Base-by-base conservation (phyloP, 1,140 invertebrate genomes). In the Drosophila bocqueti region DNA sequence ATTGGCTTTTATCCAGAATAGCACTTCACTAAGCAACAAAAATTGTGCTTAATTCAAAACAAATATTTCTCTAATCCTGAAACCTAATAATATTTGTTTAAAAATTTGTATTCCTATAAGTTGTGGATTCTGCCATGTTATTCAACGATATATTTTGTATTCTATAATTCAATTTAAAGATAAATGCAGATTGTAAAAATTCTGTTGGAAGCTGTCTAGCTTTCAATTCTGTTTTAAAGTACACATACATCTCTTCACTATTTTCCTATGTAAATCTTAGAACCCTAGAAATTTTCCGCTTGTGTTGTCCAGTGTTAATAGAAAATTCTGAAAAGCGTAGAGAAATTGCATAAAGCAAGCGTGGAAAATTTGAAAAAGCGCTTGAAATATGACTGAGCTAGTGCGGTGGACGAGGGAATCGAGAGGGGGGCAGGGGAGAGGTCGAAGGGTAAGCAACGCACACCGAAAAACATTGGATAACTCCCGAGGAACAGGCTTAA, bases 261-360 rank as follows among this genome's bases (percentile, higher is more conserved):
- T 24, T 24, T 24, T 24, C 24, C 3, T 24, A 24, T 2, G 29
- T 16, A 49, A 0, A 0, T 4, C 29, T 18, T 13, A 34, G 11
- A 55, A 38, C 18, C 52, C 52, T 38, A 24, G 0, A 49, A 1
- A 15, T 24, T 10, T 8, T 10, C 11, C 16, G 5, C 24, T 38
- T 78, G 54, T 57, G 81, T 49, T 50, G 73, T 4, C 21, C 18
- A 81, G 77, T 89, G 81, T 84, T 71, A 75, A 57, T 65, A 43
- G 60, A 75, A 74, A 86, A 78, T 79, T 60, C 75, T 69, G 57
- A 13, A 74, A 82, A 78, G 69, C 62, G 68, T 69, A 81, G 75
- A 79, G 84, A 89, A 89, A 84, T 84, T 84, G 69, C 85, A 84
- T 75, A 76, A 90, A 90, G 77, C 78, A 84, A 90, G 85, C 84